Base-by-base conservation (phyloP, 2,113 vertebrate species). In the Erinaceus europaeus region DNA sequence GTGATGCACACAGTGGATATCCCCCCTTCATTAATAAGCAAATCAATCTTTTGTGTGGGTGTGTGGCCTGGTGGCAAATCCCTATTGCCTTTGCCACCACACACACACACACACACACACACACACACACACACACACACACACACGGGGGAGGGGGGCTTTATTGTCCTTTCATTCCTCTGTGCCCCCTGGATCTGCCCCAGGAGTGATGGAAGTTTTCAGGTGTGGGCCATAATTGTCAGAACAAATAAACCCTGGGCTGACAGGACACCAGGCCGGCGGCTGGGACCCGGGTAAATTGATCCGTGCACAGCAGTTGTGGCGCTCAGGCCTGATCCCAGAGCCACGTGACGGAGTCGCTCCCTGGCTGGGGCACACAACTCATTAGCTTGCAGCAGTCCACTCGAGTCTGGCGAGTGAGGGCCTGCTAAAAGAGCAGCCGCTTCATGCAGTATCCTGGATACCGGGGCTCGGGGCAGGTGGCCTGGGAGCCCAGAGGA, bases 381-480 rank as follows among this genome's bases (percentile, higher is more conserved):
- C 95, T 98, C 94, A 93, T 98, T 97, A 97, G 94, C 93, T 96
- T 95, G 75, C 91, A 44, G 91, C 96, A 92, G 7, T 94, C 90
- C 92, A 92, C 91, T 94, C 90, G 52, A 93, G 93, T 88, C 93
- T 97, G 94, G 94, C 96, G 95, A 95, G 96, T 85, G 93, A 94
- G 91, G 96, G 92, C 94, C 95, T 91, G 95, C 88, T 95, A 97
- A 97, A 96, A 96, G 96, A 96, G 95, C 97, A 96, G 94, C 95
- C 94, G 96, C 95, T 97, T 96, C 97, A 97, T 97, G 97, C 96
- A 93, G 98, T 98, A 97, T 98, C 98, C 97, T 97, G 97, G 98
- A 97, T 97, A 98, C 97, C 89, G 36, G 94, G 93, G 95, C 95
- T 95, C 25, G 4, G 96, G 96, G 96, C 96, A 96, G 97, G 95